Evolutionary conservation across 1,140 invertebrate species (phyloP), one percentile per base, ranked within the genome.

Genomic region (Drosophila pectinifera): DNA sequence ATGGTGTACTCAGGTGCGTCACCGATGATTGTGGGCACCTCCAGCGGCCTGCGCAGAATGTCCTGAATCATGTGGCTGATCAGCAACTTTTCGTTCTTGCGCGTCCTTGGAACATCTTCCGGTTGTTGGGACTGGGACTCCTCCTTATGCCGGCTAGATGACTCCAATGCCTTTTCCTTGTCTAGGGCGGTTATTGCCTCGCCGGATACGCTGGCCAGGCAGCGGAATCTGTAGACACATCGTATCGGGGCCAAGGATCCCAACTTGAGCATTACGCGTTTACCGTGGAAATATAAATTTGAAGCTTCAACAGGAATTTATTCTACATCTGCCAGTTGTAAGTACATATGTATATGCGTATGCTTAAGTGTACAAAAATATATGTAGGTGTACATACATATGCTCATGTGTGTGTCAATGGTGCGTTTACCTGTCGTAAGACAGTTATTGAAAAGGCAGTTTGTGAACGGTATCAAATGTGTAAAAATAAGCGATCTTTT

Each of bases 201-300:
- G 16, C 53, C 73, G 13, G 18, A 18, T 7, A 51, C 34, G 26
- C 16, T 24, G n/a, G 39, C 45, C 34, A 68, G 31, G 22, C 41
- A 36, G 18, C 54, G 54, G 10, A 20, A 54, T n/a, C 39, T 24
- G 11, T 22, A n/a, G 11, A 96, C 93, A 31, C 59, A 51, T 94
- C 24, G 94, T 93, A 90, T 93, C 91, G 92, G 96, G 95, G 36
- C 28, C 28, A 51, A n/a, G 18, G 28, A 36, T 39, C 51, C 61
- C 22, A 75, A 14, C 31, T 45, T 75, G 4, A 75, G 61, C 73
- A 76, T 76, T 34, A 4, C 16, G 49, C 38, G 38, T 2, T 31
- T n/a, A 13, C 28, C 13, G 8, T 42, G n/a, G 26, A 38, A 45
- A 41, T 48, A 18, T 18, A 0, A 69, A 70, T 56, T 48, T 70